Conservation (phyloP, 2,113 vertebrate genomes). For the Epinephelus moara region DNA sequence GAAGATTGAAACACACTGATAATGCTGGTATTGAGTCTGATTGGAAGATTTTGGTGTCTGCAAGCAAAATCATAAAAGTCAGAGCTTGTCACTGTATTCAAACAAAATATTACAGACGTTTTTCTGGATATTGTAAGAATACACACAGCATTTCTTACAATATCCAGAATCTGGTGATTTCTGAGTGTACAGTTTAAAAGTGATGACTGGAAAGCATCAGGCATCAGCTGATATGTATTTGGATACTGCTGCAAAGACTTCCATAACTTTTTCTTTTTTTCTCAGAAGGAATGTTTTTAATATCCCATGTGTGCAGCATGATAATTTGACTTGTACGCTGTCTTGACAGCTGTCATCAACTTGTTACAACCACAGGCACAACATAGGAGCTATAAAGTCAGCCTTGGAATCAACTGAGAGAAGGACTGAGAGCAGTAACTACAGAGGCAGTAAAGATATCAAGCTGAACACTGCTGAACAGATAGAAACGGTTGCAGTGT, state of each 20-base stretch:
- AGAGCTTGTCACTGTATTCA: slow-evolving; percentile 6
- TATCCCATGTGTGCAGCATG: slow-evolving; percentile 8
- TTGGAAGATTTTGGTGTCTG: background rate
- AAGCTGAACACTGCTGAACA: background rate
- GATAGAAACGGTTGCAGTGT: background rate
- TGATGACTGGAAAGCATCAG: slow-evolving; percentile 32
- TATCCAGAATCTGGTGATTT: slow-evolving; percentile 31
- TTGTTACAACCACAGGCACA: slow-evolving; percentile 4
- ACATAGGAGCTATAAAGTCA: slow-evolving; percentile 13
- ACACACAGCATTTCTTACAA: background rate
- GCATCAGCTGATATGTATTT: slow-evolving; percentile 12
- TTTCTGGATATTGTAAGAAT: background rate
- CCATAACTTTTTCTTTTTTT: background rate
- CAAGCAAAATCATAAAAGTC: slow-evolving; percentile 22
- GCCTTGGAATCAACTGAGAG: slow-evolving; percentile 10
- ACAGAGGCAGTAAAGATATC: background rate
- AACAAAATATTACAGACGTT: background rate
- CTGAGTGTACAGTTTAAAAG: slow-evolving; percentile 1
- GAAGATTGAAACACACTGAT: slow-evolving; percentile 20
- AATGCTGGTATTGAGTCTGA: background rate
- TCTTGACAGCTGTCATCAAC: slow-evolving; percentile 45
- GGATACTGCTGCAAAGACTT: slow-evolving; percentile 20
- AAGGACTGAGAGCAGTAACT: background rate
- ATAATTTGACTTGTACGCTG: slow-evolving; percentile 16
- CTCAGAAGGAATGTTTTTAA: slow-evolving; percentile 2